These are phyloP conservation scores for Heteronetta atricapilla DNA, from an alignment of 2,113 vertebrate genomes.

Conservation along the genomic window DNA sequence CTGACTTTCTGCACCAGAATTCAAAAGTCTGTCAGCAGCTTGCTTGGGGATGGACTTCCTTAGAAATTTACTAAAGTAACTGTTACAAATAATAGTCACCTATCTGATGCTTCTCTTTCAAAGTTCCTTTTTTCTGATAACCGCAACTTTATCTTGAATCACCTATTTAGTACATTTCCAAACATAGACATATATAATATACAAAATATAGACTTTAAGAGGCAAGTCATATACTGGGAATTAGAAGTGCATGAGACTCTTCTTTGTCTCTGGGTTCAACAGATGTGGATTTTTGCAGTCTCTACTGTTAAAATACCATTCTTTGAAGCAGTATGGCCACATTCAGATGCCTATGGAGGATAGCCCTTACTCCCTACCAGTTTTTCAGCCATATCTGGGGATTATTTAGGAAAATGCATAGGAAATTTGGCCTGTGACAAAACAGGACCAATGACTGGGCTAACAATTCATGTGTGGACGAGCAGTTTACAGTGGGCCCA, in stretches of 20 bases:
- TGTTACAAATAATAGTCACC: background rate
- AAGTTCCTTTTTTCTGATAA: background rate
- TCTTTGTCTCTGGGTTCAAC: background rate
- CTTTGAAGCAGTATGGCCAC: background rate
- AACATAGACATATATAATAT: background rate
- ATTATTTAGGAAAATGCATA: background rate
- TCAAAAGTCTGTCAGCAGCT: background rate
- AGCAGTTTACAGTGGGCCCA: background rate
- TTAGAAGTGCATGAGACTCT: background rate
- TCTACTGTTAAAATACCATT: background rate
- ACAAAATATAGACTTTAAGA: background rate
- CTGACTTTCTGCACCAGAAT: background rate
- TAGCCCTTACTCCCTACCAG: background rate
- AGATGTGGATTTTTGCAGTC: background rate
- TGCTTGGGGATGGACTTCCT: background rate
- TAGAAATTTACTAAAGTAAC: background rate
- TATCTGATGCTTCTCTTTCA: background rate
- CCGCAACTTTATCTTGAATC: background rate
- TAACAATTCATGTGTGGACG: background rate
- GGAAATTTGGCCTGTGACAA: background rate
- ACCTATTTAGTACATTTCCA: background rate
- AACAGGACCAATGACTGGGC: background rate
- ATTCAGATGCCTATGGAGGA: background rate
- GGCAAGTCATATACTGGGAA: background rate
- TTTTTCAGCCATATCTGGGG: background rate